phyloP scores from a whole-genome alignment of 2,888 invertebrate genomes.

The Acheta domesticus region DNA sequence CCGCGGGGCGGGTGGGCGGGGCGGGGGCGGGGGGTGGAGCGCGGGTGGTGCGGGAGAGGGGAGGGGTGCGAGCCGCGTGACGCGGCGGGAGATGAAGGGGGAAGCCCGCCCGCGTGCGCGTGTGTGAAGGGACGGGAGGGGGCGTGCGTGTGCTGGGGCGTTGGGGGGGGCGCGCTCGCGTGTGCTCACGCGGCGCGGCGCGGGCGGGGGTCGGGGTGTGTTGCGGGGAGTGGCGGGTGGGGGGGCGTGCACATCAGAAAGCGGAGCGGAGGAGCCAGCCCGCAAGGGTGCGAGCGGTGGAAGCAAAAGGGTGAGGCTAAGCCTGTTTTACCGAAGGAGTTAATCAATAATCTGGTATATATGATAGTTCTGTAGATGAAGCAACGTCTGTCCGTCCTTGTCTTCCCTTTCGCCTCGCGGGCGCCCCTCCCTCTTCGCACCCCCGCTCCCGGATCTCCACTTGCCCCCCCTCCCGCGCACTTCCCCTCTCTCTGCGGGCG shows the following conservation, averaged over 20 bases:
- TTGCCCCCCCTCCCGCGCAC: not conserved
- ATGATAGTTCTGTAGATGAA: not conserved
- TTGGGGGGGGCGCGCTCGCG: not conserved
- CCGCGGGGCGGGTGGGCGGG: no score
- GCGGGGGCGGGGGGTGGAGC: no score
- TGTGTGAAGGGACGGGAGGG: not conserved
- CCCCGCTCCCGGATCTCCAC: not conserved
- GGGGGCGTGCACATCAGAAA: not conserved
- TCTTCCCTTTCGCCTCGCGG: not conserved
- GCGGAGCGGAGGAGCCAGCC: not conserved
- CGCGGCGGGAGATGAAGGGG: not conserved
- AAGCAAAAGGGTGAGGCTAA: not conserved
- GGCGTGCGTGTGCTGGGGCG: no score
- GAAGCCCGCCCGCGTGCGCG: not conserved
- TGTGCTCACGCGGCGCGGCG: not conserved
- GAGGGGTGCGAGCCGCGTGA: no score
- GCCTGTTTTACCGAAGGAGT: conserved; percentile 2
- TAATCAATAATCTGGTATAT: conserved; percentile 18
- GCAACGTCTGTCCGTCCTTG: not conserved
- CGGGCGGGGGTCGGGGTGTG: no score
- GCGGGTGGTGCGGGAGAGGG: no score
- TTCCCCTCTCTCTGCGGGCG: not conserved
- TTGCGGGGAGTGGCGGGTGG: not conserved
- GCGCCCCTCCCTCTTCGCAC: not conserved
- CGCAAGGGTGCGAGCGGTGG: not conserved